These are phyloP conservation scores for Malurus cyaneus DNA, from an alignment of 2,113 vertebrate genomes.

Conservation along the genomic window DNA sequence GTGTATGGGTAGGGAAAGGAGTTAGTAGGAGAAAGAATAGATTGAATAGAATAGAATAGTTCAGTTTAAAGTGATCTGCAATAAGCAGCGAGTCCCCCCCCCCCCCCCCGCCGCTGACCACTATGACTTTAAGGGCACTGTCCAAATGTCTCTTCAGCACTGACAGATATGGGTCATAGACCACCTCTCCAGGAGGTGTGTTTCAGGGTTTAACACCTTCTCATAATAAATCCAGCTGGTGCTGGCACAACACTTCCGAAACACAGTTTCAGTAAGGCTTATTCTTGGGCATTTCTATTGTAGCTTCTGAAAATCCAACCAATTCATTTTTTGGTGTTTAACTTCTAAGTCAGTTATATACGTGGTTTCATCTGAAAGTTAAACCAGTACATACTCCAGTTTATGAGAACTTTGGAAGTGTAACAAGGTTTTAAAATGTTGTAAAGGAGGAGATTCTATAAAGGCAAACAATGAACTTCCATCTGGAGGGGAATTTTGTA, in stretches of 20 bases:
- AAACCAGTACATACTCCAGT: background rate
- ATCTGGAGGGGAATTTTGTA: background rate
- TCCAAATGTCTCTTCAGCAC: background rate
- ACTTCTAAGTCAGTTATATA: background rate
- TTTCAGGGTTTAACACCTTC: background rate
- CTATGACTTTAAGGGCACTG: background rate
- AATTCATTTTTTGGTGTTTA: background rate
- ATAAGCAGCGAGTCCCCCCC: too few species aligned
- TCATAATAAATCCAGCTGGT: background rate
- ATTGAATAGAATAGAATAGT: background rate
- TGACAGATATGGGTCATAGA: too few species aligned
- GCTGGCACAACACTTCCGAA: background rate
- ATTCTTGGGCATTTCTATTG: background rate
- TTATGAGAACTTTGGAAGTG: background rate
- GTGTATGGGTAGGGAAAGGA: background rate
- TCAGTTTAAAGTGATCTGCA: background rate
- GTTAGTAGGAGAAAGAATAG: background rate
- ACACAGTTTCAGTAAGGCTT: fast-evolving
- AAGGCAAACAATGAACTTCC: background rate
- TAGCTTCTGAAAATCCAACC: background rate
- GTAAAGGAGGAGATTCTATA: background rate
- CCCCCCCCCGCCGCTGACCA: too few species aligned
- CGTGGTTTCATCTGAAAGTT: background rate
- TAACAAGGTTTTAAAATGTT: background rate
- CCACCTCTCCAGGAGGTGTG: background rate